Evolutionary conservation across 2,888 invertebrate genomes (phyloP), one percentile per base, ranked within the genome.

Genomic region (Micropterix aruncella): DNA sequence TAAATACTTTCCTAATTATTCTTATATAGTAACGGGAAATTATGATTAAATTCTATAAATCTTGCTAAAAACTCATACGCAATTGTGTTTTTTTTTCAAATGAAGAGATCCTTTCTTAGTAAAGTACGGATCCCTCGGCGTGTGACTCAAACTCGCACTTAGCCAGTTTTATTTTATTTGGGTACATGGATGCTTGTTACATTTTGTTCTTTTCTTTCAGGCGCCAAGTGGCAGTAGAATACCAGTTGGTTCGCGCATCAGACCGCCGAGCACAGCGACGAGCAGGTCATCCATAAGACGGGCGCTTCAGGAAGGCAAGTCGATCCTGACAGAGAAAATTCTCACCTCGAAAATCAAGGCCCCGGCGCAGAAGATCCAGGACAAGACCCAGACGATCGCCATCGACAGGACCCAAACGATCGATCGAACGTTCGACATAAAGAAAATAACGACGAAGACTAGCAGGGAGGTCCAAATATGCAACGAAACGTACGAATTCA

Each of bases 181-280:
- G n/a, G n/a, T n/a, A n/a, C n/a, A n/a, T n/a, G n/a, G n/a, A n/a
- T 27, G 27, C 27, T 12, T 7, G 27, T 27, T 5, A 27, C 5
- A 27, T 40, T 4, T 44, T 19, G 40, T 18, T 37, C 44, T 44
- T 14, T 40, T 18, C 18, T 48, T 45, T 2, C 44, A 50, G 50
- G 50, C 46, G 27, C 47, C 50, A 17, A 45, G 45, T 14, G 50
- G 46, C n/a, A 49, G 46, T 39, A 46, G 47, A 2, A 49, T 50
- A 15, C 50, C 50, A 7, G 40, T 43, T n/a, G 46, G 45, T n/a
- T 18, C 43, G n/a, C 40, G 48, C 38, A 40, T 40, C 17, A 19
- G 14, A 14, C 48, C 45, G 9, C 42, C 42, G 17, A 45, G 47
- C 15, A 45, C 43, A 19, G 44, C 49, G 3, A 40, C 44, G 9